Conservation (phyloP, 2,113 vertebrate species). For the Apaloderma vittatum region DNA sequence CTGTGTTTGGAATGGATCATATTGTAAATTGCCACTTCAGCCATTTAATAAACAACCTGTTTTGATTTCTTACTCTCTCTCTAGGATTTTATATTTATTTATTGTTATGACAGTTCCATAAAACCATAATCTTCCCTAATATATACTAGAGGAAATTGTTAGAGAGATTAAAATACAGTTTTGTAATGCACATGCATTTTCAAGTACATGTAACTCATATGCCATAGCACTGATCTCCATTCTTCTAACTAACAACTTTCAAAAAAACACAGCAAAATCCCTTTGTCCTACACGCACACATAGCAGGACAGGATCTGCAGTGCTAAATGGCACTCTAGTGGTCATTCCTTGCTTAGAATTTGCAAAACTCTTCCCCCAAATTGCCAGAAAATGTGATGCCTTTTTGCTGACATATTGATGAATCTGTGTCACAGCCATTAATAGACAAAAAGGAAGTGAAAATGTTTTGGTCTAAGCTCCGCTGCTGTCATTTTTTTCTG, state of each 20-base stretch:
- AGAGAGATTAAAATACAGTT: conserved; percentile 4
- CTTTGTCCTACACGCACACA: background rate
- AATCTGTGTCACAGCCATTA: background rate
- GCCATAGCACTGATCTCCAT: background rate
- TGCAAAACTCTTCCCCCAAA: background rate
- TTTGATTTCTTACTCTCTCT: background rate
- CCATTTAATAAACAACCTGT: background rate
- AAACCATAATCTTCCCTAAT: background rate
- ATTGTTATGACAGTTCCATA: background rate
- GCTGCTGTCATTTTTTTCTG: background rate
- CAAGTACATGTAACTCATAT: background rate
- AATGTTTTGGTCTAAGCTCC: background rate
- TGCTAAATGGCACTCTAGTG: background rate
- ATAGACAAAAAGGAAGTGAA: background rate
- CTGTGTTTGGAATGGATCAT: background rate
- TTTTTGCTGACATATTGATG: background rate
- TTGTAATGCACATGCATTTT: background rate
- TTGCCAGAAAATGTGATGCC: background rate
- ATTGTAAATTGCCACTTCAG: background rate
- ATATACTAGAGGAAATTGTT: background rate
- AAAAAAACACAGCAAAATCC: background rate
- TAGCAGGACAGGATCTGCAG: background rate
- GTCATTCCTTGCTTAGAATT: background rate
- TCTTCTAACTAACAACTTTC: background rate
- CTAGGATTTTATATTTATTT: background rate